phyloP scores from a whole-genome alignment of 1,140 invertebrate genomes.

The Drosophila pallidifrons region DNA sequence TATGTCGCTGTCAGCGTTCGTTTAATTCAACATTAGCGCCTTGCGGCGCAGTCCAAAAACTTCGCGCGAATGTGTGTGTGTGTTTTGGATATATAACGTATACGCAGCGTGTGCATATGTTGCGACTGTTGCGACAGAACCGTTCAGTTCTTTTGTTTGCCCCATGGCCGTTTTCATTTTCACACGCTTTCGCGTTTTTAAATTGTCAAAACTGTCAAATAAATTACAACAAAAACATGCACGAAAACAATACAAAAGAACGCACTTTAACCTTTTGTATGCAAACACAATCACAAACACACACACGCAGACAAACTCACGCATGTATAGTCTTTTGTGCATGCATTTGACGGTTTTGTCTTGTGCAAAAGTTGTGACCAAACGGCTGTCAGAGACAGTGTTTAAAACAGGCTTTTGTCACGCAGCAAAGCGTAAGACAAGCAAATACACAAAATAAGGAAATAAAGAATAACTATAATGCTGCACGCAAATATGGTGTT shows the following conservation, averaged over 20 bases:
- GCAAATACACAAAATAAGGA: neutral
- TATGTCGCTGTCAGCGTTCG: slow-evolving; percentile 77
- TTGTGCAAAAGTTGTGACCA: neutral
- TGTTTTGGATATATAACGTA: slow-evolving; percentile 11
- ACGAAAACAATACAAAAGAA: slow-evolving; percentile 61
- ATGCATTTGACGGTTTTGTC: slow-evolving; percentile 61
- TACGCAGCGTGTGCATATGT: neutral
- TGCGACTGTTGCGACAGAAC: slow-evolving; percentile 48
- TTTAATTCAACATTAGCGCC: slow-evolving; percentile 82
- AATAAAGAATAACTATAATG: neutral
- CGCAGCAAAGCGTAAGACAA: slow-evolving; percentile 1
- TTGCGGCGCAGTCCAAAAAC: slow-evolving; percentile 65
- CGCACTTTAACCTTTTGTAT: slow-evolving; percentile 56
- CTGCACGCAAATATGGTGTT: neutral
- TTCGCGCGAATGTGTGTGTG: neutral
- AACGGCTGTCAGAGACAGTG: slow-evolving; percentile 19
- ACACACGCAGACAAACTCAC: neutral
- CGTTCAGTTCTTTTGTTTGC: slow-evolving; percentile 51
- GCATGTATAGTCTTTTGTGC: slow-evolving; percentile 42
- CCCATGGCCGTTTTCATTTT: slow-evolving; percentile 64
- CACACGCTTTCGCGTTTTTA: slow-evolving; percentile 70
- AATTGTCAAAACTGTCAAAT: slow-evolving; percentile 82
- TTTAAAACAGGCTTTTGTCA: slow-evolving; percentile 5
- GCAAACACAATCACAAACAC: slow-evolving; percentile 32
- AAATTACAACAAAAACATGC: slow-evolving; percentile 68